These are phyloP conservation scores for Synodontis membranacea DNA, from an alignment of 2,113 vertebrate genomes.

Conservation along the genomic window DNA sequence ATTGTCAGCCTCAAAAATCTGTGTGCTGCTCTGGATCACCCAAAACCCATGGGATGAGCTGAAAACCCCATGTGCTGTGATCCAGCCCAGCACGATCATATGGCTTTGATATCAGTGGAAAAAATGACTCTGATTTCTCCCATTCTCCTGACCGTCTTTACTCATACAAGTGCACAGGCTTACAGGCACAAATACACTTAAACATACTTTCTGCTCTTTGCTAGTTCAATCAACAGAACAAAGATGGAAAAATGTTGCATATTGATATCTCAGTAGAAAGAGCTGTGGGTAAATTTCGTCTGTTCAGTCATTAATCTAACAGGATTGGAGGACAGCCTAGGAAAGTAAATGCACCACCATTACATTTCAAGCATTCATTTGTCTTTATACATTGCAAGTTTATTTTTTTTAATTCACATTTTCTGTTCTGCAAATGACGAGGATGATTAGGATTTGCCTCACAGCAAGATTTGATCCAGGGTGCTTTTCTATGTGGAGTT, in stretches of 20 bases:
- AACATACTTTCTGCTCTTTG: conserved; percentile 43
- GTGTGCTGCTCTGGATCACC: conserved; percentile 40
- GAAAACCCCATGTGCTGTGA: conserved; percentile 63
- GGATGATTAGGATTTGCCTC: conserved; percentile 12
- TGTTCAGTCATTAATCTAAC: conserved; percentile 36
- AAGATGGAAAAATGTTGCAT: conserved; percentile 62
- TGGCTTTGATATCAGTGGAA: conserved; percentile 77
- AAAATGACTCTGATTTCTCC: conserved; percentile 68
- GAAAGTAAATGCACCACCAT: conserved; percentile 60
- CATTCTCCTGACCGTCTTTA: conserved; percentile 57
- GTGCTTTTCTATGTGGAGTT: too few species aligned
- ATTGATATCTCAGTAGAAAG: conserved; percentile 63
- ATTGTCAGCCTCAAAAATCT: conserved; percentile 15
- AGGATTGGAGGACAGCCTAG: conserved; percentile 45
- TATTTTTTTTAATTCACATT: neutral
- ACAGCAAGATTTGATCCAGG: too few species aligned
- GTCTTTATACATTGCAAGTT: neutral
- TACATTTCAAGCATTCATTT: conserved; percentile 16
- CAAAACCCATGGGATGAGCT: conserved; percentile 37
- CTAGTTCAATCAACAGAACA: conserved; percentile 60
- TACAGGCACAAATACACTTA: conserved; percentile 5
- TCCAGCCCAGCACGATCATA: conserved; percentile 63
- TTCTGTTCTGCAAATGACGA: neutral
- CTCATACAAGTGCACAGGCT: conserved; percentile 28
- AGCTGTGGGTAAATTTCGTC: conserved; percentile 55